These are phyloP conservation scores for Puma concolor DNA, from an alignment of 2,113 vertebrate species.

Conservation along the genomic window DNA sequence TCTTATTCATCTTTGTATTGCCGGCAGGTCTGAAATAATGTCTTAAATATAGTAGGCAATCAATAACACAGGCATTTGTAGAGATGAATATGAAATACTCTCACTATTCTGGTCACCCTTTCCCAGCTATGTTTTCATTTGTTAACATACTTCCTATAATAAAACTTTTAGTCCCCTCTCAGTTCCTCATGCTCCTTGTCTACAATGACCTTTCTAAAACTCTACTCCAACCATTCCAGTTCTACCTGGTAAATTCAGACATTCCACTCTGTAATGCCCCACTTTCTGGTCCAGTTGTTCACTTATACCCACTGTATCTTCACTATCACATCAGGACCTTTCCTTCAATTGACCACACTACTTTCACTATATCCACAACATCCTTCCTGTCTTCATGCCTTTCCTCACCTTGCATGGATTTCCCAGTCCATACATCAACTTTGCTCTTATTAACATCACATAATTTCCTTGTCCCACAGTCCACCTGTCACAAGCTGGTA, in stretches of 20 bases:
- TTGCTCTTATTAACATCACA: background rate
- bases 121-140: slow-evolving; percentile 55
- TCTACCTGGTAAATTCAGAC: background rate
- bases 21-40: slow-evolving; percentile 54
- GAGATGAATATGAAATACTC: slow-evolving; percentile 31
- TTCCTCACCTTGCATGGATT: background rate
- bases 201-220: background rate
- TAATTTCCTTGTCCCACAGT: background rate
- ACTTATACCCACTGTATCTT: background rate
- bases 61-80: slow-evolving; percentile 54
- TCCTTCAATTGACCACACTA: background rate
- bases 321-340: background rate
- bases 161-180: slow-evolving; percentile 20
- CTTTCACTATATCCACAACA: background rate
- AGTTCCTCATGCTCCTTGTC: background rate
- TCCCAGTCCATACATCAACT: background rate
- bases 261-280: background rate
- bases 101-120: slow-evolving; percentile 35
- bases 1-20: slow-evolving; percentile 52
- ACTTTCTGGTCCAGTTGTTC: background rate
- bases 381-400: background rate
- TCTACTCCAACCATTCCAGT: background rate
- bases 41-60: slow-evolving; percentile 67
- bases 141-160: slow-evolving; percentile 56
- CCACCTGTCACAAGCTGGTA: background rate